These are phyloP conservation scores for Meloidogyne hapla DNA, from an alignment of 1,140 invertebrate genomes.

Conservation along the genomic window DNA sequence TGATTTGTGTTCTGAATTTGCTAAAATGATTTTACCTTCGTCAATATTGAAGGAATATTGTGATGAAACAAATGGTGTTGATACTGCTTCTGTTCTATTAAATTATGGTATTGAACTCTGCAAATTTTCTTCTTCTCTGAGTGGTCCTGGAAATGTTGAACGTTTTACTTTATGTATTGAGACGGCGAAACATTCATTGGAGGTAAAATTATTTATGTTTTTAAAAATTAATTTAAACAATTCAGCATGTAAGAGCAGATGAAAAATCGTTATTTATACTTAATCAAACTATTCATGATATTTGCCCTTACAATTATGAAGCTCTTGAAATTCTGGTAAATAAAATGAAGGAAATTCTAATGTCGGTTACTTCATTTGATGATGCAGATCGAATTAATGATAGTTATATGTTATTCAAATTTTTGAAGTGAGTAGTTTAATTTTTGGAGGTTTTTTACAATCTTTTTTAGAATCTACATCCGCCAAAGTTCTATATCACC, in stretches of 20 bases:
- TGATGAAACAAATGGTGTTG: conserved; percentile 20
- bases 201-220: conserved; percentile 2
- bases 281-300: conserved; percentile 1
- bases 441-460: background rate
- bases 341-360: conserved; percentile 20
- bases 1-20: conserved; percentile 35
- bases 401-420: conserved; percentile 14
- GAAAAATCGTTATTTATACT: background rate
- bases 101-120: conserved; percentile 36
- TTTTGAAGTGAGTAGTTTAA: conserved; percentile 24
- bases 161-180: conserved; percentile 27
- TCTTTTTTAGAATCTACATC: conserved; percentile 25
- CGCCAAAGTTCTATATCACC: conserved; percentile 7
- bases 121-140: conserved; percentile 27
- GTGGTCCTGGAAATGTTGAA: background rate
- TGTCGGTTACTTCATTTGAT: background rate
- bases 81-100: background rate
- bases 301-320: conserved; percentile 41
- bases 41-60: conserved; percentile 31
- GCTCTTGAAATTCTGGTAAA: conserved; percentile 32
- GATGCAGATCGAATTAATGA: conserved; percentile 19
- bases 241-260: conserved; percentile 15
- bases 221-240: background rate
- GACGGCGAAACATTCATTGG: conserved; percentile 23
- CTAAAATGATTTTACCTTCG: conserved; percentile 29